Conservation (phyloP, 2,888 invertebrate genomes). For the Meliscaeva auricollis region DNA sequence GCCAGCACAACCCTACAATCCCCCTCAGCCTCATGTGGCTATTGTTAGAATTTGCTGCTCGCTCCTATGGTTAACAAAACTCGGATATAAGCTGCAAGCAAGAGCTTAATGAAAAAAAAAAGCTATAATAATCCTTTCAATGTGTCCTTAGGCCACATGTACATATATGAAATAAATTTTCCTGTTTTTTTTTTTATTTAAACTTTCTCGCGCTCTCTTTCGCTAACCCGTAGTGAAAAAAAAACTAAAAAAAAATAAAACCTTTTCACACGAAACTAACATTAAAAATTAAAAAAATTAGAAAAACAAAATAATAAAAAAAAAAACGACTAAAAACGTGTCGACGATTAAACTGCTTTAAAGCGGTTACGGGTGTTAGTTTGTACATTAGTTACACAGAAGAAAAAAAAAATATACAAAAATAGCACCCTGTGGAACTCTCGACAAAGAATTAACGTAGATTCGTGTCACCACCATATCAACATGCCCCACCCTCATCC, state of each 20-base stretch:
- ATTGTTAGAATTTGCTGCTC: constrained; percentile 62
- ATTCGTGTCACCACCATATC: constrained; percentile 34
- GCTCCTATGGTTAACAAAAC: constrained; percentile 45
- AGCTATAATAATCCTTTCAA: constrained; percentile 58
- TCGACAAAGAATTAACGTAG: constrained; percentile 23
- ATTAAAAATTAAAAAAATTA: constrained; percentile 56
- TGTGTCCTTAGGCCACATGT: constrained; percentile 65
- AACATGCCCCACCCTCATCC: background rate
- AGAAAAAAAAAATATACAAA: constrained; percentile 11
- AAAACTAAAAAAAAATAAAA: constrained; percentile 20
- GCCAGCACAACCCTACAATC: background rate
- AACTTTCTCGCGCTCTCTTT: constrained; percentile 10
- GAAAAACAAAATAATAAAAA: background rate
- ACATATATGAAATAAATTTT: constrained; percentile 61
- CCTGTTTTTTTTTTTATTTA: background rate
- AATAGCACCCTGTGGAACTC: constrained; percentile 25
- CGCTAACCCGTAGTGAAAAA: constrained; percentile 1
- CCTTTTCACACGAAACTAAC: constrained; percentile 58
- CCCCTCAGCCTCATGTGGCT: background rate
- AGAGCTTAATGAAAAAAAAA: constrained; percentile 17
- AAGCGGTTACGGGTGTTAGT: constrained; percentile 69
- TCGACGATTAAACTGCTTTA: constrained; percentile 67
- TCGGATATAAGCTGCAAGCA: constrained; percentile 2
- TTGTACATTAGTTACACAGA: constrained; percentile 48
- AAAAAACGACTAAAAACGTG: constrained; percentile 36